Evolutionary conservation across 1,140 invertebrate species (phyloP).

Genomic region (Caerostris extrusa): DNA sequence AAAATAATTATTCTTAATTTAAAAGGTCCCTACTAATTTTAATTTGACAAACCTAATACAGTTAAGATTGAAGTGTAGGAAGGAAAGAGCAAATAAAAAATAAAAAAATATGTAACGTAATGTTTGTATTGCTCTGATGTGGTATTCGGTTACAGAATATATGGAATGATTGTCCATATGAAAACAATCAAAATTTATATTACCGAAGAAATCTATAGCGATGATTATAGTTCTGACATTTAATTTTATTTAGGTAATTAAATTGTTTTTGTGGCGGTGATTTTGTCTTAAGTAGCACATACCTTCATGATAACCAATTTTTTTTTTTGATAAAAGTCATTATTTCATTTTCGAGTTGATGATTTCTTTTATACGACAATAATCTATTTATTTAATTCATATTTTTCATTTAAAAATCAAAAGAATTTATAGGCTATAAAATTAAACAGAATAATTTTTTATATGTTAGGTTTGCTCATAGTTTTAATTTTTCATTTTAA

Average conservation of each 20-base stretch:
- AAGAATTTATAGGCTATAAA: neutral
- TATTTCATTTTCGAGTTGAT: neutral
- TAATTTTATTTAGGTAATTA: slow-evolving; percentile 10
- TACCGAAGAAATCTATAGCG: neutral
- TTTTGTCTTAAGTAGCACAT: neutral
- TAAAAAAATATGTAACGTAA: slow-evolving; percentile 11
- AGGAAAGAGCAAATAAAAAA: slow-evolving; percentile 39
- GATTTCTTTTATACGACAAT: too few species aligned
- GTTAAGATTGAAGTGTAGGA: neutral
- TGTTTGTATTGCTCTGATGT: slow-evolving; percentile 19
- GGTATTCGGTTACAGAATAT: slow-evolving; percentile 11
- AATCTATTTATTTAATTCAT: neutral
- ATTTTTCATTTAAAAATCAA: neutral
- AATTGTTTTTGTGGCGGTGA: neutral
- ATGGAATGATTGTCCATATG: neutral
- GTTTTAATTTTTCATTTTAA: neutral
- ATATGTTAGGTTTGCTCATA: neutral
- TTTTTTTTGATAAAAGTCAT: neutral
- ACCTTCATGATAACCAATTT: slow-evolving; percentile 19
- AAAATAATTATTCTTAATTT: too few species aligned
- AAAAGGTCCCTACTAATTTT: too few species aligned
- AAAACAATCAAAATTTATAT: neutral
- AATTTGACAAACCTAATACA: slow-evolving; percentile 11
- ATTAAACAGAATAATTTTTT: neutral
- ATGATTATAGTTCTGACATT: neutral